Conservation (phyloP, 2,888 invertebrate genomes). For the Osmoderma eremita region DNA sequence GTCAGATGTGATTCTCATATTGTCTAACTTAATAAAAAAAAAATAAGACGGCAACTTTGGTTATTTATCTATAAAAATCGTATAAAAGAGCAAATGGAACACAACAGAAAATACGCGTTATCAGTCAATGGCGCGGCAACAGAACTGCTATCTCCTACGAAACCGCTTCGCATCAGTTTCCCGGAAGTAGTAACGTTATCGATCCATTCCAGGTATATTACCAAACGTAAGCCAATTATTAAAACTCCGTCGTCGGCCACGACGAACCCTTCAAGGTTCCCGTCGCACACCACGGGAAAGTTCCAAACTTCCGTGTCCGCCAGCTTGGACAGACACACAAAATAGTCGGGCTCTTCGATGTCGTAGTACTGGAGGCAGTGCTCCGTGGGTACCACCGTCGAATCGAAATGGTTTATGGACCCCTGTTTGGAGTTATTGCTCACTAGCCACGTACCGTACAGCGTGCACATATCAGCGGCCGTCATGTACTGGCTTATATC, state of each 20-base stretch:
- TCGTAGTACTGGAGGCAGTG: conserved; percentile 2
- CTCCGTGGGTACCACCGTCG: background rate
- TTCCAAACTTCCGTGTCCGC: conserved; percentile 15
- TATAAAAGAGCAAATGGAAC: too few species aligned
- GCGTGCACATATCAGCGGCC: background rate
- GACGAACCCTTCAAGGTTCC: conserved; percentile 6
- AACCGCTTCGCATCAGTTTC: too few species aligned
- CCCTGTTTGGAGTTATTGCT: background rate
- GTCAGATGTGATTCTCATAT: too few species aligned
- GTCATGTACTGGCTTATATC: background rate
- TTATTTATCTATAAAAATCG: too few species aligned
- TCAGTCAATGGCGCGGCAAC: too few species aligned
- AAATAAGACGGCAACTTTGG: too few species aligned
- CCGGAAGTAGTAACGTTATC: background rate
- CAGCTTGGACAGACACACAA: background rate
- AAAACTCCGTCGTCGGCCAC: conserved; percentile 12
- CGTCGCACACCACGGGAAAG: conserved; percentile 13
- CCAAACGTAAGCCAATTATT: conserved; percentile 2
- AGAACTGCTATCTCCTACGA: too few species aligned
- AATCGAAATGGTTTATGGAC: background rate
- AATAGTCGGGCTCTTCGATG: conserved; percentile 3
- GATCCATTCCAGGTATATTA: conserved; percentile 12
- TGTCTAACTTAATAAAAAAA: too few species aligned
- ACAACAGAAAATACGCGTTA: too few species aligned
- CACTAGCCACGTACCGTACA: background rate